phyloP scores from a whole-genome alignment of 2,797 vertebrate genomes.

The Microctenopoma lineatum region DNA sequence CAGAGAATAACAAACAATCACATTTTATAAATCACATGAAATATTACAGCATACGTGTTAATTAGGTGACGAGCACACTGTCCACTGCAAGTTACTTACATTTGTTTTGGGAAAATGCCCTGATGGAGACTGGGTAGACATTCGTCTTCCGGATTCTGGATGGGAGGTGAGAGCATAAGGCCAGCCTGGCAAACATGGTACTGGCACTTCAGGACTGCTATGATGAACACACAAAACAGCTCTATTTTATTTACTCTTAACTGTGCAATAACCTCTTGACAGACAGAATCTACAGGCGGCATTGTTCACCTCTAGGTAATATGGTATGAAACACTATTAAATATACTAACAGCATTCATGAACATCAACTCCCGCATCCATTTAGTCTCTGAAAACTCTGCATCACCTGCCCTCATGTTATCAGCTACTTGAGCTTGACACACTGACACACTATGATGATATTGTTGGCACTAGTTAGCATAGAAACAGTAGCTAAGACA shows the following conservation, averaged over 20 bases:
- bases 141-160: slow-evolving; percentile 51
- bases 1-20: slow-evolving; percentile 32
- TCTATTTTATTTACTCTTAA: slow-evolving; percentile 39
- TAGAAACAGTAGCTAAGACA: neutral
- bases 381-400: neutral
- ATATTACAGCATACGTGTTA: neutral
- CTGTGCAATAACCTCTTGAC: slow-evolving; percentile 28
- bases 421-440: slow-evolving; percentile 31
- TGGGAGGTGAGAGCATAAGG: slow-evolving; percentile 62
- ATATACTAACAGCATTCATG: neutral
- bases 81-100: slow-evolving; percentile 61
- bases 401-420: neutral
- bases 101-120: slow-evolving; percentile 74
- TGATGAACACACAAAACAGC: slow-evolving; percentile 29
- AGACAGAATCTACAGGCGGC: neutral
- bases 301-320: neutral
- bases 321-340: neutral
- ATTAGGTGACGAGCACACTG: slow-evolving; percentile 60
- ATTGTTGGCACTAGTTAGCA: neutral
- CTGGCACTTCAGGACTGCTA: slow-evolving; percentile 36
- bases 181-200: slow-evolving; percentile 78
- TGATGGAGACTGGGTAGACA: slow-evolving; percentile 54
- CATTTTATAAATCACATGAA: slow-evolving; percentile 1
- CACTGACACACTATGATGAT: slow-evolving; percentile 31
- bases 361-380: neutral